phyloP scores from a whole-genome alignment of 2,888 invertebrate species.

The Eledone cirrhosa region DNA sequence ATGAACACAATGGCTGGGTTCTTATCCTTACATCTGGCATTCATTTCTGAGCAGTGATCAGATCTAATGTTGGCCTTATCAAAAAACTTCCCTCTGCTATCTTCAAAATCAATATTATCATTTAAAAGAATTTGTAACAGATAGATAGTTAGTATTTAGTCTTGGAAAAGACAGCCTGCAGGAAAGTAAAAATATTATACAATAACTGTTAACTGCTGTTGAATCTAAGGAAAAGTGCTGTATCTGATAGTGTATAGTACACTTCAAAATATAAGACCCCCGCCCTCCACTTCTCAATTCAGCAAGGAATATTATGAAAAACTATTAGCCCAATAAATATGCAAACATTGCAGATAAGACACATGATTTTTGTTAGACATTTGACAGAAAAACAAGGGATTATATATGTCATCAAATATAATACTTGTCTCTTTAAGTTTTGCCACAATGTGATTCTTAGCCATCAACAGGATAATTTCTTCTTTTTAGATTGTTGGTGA shows the following conservation, averaged over 20 bases:
- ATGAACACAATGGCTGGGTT: neutral
- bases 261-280: too few relatives aligned
- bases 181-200: neutral
- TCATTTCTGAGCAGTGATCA: neutral
- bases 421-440: neutral
- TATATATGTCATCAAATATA: too few relatives aligned
- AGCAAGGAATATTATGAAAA: too few relatives aligned
- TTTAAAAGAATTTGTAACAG: neutral
- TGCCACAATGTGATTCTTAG: neutral
- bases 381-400: too few relatives aligned
- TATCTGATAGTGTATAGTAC: too few relatives aligned
- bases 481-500: neutral
- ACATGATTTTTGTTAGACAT: too few relatives aligned
- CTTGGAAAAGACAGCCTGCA: too few relatives aligned
- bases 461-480: slow-evolving; percentile 5
- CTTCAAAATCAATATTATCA: slow-evolving; percentile 13
- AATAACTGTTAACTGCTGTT: too few relatives aligned
- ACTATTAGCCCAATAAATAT: too few relatives aligned
- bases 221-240: too few relatives aligned
- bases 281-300: too few relatives aligned
- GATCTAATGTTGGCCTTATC: neutral
- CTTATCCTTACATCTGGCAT: neutral
- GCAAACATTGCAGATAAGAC: too few relatives aligned
- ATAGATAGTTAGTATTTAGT: neutral
- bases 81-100: neutral